Evolutionary conservation across 2,113 vertebrate genomes (phyloP), one percentile per base, ranked within the genome.

Genomic region (Cyanoramphus novaezelandiae): DNA sequence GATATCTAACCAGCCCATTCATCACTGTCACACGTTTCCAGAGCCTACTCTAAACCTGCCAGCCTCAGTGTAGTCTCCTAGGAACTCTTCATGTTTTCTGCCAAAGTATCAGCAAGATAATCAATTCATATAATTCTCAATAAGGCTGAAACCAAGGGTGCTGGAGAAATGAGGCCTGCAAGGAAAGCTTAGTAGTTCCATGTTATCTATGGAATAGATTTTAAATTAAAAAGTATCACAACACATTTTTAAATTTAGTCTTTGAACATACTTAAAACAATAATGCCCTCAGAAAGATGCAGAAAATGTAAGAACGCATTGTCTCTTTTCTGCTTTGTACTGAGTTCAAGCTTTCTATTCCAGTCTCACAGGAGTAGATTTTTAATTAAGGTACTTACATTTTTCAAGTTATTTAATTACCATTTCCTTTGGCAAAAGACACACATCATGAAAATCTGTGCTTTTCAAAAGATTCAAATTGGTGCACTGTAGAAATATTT

Each of bases 391-490:
- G 1, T 16, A 63, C 35, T n/a, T 46, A 16, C 47, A 39, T 33
- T 5, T 49, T 79, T 67, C 23, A 62, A 47, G 13, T 44, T 82
- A 16, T 59, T 63, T 75, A 82, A 39, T 59, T 53, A 44, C 7
- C n/a, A 44, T 0, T 12, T 85, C 31, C 17, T 92, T n/a, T 37
- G 17, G 19, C 28, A 68, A 88, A 88, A 37, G 9, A 82, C 6
- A 64, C 7, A 21, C 7, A 50, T 37, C 4, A 35, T 9, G 5
- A 87, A 74, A 74, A 90, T 31, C 7, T 0, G 0, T 25, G 10
- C 19, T 76, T 72, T 87, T 88, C 9, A 49, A 71, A 68, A 63
- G 8, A 46, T 33, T 60, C 4, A 67, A 13, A 46, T 21, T 12
- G 8, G 10, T 76, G 13, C 39, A 50, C 9, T 13, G 29, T 29